Base-by-base conservation (phyloP, 2,797 vertebrate species). In the Micrastur ruficollis region DNA sequence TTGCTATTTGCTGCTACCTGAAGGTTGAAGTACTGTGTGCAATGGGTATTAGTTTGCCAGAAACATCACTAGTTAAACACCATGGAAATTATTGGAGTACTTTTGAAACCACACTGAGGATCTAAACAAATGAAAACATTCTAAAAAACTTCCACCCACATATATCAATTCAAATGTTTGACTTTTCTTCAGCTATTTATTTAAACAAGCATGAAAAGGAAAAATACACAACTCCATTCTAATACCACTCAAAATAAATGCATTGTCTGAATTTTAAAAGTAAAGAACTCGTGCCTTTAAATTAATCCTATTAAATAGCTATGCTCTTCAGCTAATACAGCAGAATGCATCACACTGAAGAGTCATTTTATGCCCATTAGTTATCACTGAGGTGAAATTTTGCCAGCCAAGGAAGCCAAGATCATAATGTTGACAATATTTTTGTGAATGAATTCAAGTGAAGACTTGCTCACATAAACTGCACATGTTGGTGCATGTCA, bases 91-190 rank as follows among this genome's bases (percentile, higher is more conserved):
- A 55, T 21, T 83, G 74, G 13, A 61, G 56, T 76, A 32, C 44
- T 96, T 79, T 87, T 82, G 76, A 95, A 87, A 93, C 40, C n/a
- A 81, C 36, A 44, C n/a, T 50, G 34, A 86, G 78, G 67, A 89
- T 62, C 49, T 81, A 86, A 95, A 92, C 21, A 46, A 76, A 31
- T 23, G 18, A 68, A 90, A 84, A 67, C 31, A 47, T 68, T 70
- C 56, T 44, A 68, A 55, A 44, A 68, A 53, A 9, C 12, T 40
- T 75, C 42, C 20, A 70, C 15, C 3, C 11, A 29, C n/a, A 32
- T 12, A 7, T 4, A 59, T n/a, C 12, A 90, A 62, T 25, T 80
- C 12, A 52, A 75, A 75, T 42, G 16, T 38, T 50, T 52, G 31
- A 36, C 40, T 94, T 83, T 14, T 90, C 26, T 62, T 58, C 50